These are phyloP conservation scores for Brachystomella parvula DNA, from an alignment of 1,140 invertebrate species.

Conservation along the genomic window DNA sequence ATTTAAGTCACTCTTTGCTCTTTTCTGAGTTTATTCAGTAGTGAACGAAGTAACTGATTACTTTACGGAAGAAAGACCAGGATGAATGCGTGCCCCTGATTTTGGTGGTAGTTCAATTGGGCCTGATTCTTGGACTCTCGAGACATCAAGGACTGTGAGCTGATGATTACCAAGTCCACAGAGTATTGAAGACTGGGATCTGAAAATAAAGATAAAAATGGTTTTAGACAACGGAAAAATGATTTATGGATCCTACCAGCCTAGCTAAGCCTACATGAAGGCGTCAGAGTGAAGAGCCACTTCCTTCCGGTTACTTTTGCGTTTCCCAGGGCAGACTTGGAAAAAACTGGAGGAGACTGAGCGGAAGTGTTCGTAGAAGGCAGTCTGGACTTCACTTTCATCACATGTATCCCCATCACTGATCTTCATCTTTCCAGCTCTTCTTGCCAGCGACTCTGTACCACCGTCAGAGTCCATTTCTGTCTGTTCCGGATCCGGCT, in stretches of 20 bases:
- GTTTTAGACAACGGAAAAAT: background rate
- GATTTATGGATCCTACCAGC: background rate
- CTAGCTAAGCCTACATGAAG: background rate
- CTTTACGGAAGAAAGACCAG: constrained; percentile 23
- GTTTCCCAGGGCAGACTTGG: constrained; percentile 1
- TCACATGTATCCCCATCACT: constrained; percentile 17
- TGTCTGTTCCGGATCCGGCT: too few species aligned
- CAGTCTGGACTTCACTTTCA: constrained; percentile 8
- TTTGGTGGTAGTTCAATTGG: background rate
- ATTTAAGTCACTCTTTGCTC: background rate
- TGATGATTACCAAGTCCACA: constrained; percentile 22
- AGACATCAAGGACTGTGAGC: constrained; percentile 16
- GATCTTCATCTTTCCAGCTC: constrained; percentile 21
- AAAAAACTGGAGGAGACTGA: background rate
- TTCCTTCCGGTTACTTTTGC: background rate
- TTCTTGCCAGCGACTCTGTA: constrained; percentile 18
- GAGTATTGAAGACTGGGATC: constrained; percentile 4
- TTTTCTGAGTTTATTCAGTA: background rate
- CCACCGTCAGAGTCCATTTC: constrained; percentile 13
- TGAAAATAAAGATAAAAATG: constrained; percentile 12
- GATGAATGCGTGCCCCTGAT: constrained; percentile 10
- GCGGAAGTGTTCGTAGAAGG: constrained; percentile 19
- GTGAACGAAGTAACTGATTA: constrained; percentile 5
- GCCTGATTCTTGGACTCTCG: background rate
- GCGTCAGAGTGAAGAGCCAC: background rate